A percentile compares a stretch with the other conserved stretches of the same genome.
Evolutionary conservation across 2,888 invertebrate genomes (phyloP).

Genomic region (Caenorhabditis sp.): DNA sequence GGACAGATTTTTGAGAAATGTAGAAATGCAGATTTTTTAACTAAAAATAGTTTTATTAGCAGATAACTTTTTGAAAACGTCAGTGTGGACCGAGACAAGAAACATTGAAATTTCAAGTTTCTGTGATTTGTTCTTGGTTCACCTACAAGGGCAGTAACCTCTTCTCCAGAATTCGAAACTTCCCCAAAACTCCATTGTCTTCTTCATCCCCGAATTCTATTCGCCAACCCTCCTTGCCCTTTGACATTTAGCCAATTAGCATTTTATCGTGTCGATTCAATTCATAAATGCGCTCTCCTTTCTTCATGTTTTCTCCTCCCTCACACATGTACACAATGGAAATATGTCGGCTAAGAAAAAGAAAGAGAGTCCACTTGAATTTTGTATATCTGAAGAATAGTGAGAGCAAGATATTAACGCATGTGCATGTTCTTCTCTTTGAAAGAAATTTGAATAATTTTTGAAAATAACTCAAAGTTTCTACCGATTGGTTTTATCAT

Average conservation of each 20-base stretch:
- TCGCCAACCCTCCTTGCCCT: constrained; percentile 12
- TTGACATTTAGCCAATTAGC: constrained; percentile 60
- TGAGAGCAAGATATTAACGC: neutral
- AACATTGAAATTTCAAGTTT: no score
- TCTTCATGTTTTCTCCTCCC: constrained; percentile 2
- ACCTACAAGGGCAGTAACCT: no score
- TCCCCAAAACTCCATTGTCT: neutral
- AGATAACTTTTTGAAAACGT: no score
- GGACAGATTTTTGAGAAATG: no score
- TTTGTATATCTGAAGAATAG: constrained; percentile 13
- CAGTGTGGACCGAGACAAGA: no score
- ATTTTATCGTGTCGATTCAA: constrained; percentile 50
- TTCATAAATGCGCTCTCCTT: constrained; percentile 42
- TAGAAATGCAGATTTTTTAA: no score
- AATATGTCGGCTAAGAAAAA: constrained; percentile 8
- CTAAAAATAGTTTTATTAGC: no score
- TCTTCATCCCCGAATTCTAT: neutral
- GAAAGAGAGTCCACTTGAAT: constrained; percentile 41
- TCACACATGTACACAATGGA: constrained; percentile 60
- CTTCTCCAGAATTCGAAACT: neutral
- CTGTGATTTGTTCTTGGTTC: no score
- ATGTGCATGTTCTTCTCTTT: constrained; percentile 6
- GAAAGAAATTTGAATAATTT: constrained; percentile 1
- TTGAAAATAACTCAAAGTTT: no score
- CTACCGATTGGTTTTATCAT: no score